A percentile compares a stretch with the other conserved stretches of the same genome.
These are phyloP conservation scores for Hypocryptadius cinnamomeus DNA, from an alignment of 2,113 vertebrate species.

Conservation along the genomic window DNA sequence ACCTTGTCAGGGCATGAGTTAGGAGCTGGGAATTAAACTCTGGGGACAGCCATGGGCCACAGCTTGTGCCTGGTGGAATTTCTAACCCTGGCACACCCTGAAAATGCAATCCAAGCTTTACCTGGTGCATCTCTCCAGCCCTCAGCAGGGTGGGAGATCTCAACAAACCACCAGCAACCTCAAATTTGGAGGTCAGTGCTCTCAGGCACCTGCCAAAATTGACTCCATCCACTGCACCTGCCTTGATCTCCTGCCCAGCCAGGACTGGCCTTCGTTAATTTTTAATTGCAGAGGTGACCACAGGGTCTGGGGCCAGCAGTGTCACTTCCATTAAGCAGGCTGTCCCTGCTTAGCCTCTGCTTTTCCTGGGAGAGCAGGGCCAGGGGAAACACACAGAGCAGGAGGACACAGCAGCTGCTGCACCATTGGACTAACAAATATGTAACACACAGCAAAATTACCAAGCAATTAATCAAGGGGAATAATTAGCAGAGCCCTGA, in stretches of 20 bases:
- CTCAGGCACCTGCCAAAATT: neutral
- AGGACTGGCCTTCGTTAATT: neutral
- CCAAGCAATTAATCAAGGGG: neutral
- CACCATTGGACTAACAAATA: neutral
- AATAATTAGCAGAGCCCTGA: neutral
- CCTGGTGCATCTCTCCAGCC: neutral
- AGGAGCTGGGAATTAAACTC: neutral
- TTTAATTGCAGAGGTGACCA: slow-evolving; percentile 58
- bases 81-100: neutral
- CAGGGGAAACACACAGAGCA: neutral
- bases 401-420: neutral
- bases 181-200: neutral
- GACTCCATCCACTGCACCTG: neutral
- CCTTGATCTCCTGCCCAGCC: neutral
- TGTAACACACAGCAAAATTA: neutral
- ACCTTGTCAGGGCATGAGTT: neutral
- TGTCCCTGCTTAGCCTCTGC: neutral
- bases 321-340: slow-evolving; percentile 27
- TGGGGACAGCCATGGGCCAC: neutral
- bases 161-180: neutral
- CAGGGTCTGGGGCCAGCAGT: neutral
- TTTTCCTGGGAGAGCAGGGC: neutral
- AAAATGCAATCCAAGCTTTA: neutral
- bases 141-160: neutral
- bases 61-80: neutral